Evolutionary conservation across 2,888 invertebrate genomes (phyloP), one percentile per base, ranked within the genome.

Genomic region (Dicyrtoma fusca): DNA sequence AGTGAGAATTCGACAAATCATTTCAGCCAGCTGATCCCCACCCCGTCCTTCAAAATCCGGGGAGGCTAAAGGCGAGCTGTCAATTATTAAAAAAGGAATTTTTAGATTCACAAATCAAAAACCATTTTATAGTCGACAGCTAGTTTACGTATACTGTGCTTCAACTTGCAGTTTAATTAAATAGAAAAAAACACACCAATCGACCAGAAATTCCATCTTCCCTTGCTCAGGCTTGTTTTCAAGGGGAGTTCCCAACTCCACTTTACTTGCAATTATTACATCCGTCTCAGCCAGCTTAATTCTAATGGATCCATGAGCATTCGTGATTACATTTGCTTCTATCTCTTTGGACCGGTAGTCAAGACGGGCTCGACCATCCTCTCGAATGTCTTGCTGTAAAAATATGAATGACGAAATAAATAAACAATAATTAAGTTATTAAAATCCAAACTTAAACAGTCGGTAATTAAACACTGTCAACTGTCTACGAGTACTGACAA

Each of bases 41-140:
- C 97, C 97, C 82, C 95, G 87, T 1, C 97, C 98, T 86, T 98
- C 97, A 86, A 97, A 98, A 82, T 92, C 92, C 4, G 97, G 96
- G 1, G 95, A 92, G 1, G 97, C 98, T 88, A 96, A 97, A 10
- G 97, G 97, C 23, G 97, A 97, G 84, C 96, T 95, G 14, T 8
- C 23, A n/a, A n/a, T 19, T 49, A 55, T 8, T 8, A 11, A 5
- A 6, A 55, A 55, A 21, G 23, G 8, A 34, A 6, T 6, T 26
- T n/a, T 62, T 42, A 62, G 13, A 11, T n/a, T n/a, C n/a, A n/a
- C n/a, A n/a, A n/a, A n/a, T n/a, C n/a, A n/a, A n/a, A n/a, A n/a
- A n/a, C 19, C 42, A 17, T 19, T 34, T 62, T 10, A 25, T 34
- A 34, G 8, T 34, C n/a, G 8, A 34, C 34, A 34, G 34, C 34